Conservation (phyloP, 37 sponge, comb jelly and placozoan species). For the Crambe crambe region DNA sequence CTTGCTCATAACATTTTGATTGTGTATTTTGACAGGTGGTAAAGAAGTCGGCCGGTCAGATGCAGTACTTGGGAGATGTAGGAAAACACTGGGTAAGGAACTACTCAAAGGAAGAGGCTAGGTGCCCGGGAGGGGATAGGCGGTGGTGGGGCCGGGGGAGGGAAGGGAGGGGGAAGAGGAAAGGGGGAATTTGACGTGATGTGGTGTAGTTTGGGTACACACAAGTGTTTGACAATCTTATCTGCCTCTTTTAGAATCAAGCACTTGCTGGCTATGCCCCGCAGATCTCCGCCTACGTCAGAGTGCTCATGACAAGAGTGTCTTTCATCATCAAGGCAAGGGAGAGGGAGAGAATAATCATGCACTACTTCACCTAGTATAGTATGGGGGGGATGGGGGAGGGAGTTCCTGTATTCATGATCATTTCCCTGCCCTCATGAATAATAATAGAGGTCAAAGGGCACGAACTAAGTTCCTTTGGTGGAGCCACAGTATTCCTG, state of each 20-base stretch:
- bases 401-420: too few relatives aligned
- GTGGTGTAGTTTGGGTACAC: not conserved
- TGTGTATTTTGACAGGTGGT: conserved; percentile 30
- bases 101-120: not conserved
- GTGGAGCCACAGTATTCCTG: too few relatives aligned
- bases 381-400: too few relatives aligned
- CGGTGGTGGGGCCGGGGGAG: not conserved
- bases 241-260: conserved; percentile 23
- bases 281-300: conserved; percentile 73
- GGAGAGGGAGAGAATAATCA: too few relatives aligned
- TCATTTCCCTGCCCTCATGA: too few relatives aligned
- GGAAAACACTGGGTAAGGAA: conserved; percentile 77
- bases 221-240: not conserved
- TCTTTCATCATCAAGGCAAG: conserved; percentile 77
- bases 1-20: not conserved
- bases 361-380: too few relatives aligned
- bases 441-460: too few relatives aligned
- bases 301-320: conserved; percentile 73
- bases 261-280: conserved; percentile 77
- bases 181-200: not conserved
- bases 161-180: not conserved
- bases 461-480: too few relatives aligned
- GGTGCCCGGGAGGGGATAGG: not conserved
- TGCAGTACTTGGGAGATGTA: conserved; percentile 44
- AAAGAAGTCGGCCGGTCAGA: conserved; percentile 38